Conservation (phyloP, 2,113 vertebrate species). For the Aleadryas rufinucha region DNA sequence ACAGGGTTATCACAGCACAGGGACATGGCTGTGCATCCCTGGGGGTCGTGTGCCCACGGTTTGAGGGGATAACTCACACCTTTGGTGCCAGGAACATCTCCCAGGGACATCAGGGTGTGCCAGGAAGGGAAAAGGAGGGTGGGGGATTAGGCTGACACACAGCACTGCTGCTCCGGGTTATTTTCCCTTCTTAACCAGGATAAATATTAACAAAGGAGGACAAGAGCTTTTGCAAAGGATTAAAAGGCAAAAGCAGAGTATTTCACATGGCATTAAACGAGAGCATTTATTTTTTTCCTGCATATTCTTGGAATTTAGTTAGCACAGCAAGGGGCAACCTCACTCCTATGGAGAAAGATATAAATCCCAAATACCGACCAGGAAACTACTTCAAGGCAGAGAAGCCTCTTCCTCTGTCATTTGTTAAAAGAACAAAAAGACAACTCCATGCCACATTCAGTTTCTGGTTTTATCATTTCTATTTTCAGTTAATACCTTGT, state of each 20-base stretch:
- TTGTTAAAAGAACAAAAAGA: not conserved
- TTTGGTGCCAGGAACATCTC: not conserved
- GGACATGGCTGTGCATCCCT: fast-evolving
- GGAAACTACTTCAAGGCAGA: not conserved
- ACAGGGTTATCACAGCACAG: not conserved
- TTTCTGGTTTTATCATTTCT: not conserved
- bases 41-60: fast-evolving
- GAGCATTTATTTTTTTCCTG: not conserved
- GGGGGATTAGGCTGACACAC: not conserved
- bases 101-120: not conserved
- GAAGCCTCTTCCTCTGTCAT: not conserved
- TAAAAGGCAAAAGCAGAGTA: not conserved
- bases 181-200: not conserved
- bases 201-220: not conserved
- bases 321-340: not conserved
- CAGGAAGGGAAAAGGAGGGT: not conserved
- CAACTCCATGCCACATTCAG: fast-evolving
- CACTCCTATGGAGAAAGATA: fast-evolving
- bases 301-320: not conserved
- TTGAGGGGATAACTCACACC: not conserved
- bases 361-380: not conserved
- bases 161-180: not conserved
- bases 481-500: not conserved
- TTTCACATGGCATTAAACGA: not conserved
- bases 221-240: not conserved